Evolutionary conservation across 2,797 vertebrate species (phyloP).

Genomic region (Hydrocynus forskahlii): DNA sequence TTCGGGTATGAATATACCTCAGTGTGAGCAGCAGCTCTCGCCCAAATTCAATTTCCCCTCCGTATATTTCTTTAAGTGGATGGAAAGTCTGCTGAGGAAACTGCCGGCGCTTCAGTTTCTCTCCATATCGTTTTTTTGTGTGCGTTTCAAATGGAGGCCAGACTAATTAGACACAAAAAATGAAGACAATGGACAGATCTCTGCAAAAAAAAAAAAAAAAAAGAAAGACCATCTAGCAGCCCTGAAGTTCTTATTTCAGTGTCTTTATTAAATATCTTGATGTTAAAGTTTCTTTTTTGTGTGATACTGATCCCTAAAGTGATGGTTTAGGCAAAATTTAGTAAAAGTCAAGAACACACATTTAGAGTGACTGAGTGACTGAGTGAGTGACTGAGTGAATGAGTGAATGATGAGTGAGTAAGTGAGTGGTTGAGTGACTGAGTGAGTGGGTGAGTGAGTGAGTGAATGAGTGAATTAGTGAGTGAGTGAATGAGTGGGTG

Average conservation of each 20-base stretch:
- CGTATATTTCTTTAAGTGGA: constrained; percentile 68
- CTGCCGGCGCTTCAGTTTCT: constrained; percentile 57
- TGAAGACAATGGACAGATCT: not conserved
- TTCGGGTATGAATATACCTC: constrained; percentile 65
- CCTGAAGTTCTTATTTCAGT: not conserved
- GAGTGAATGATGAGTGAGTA: too few species aligned
- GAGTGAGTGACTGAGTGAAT: too few species aligned
- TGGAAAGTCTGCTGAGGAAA: constrained; percentile 65
- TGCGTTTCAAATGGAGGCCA: not conserved
- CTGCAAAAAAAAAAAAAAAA: too few species aligned
- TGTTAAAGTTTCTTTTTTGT: not conserved
- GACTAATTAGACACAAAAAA: constrained; percentile 29
- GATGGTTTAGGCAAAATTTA: not conserved
- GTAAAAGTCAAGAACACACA: too few species aligned
- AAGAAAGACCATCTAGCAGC: not conserved
- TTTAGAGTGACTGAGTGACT: too few species aligned
- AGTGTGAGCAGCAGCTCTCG: constrained; percentile 54
- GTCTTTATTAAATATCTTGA: not conserved
- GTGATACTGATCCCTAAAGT: not conserved
- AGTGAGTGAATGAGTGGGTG: too few species aligned
- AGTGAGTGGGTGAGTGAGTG: too few species aligned
- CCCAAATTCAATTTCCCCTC: constrained; percentile 59
- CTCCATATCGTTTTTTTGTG: constrained; percentile 39
- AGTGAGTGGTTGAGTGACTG: too few species aligned
- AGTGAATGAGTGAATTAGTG: too few species aligned